Evolutionary conservation across 2,113 vertebrate genomes (phyloP).

Genomic region (Alligator mississippiensis): DNA sequence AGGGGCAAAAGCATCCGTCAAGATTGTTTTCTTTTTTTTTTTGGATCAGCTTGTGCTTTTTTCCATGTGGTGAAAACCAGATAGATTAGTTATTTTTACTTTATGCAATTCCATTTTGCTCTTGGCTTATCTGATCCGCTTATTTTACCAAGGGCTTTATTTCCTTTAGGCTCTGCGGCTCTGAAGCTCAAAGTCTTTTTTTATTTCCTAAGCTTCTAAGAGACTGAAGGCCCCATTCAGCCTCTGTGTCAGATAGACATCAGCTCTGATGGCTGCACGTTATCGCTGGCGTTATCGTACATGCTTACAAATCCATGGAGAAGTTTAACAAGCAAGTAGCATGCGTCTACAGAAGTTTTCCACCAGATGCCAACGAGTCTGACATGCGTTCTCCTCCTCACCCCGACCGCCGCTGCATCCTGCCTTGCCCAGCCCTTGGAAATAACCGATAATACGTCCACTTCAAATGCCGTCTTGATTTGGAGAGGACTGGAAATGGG

Average conservation of each 20-base stretch:
- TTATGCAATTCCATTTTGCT: conserved; percentile 44
- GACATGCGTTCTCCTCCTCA: not conserved
- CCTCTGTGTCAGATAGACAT: not conserved
- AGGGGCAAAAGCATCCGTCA: accelerated
- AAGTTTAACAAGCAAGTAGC: not conserved
- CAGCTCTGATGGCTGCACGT: not conserved
- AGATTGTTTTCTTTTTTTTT: not conserved
- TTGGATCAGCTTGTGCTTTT: not conserved
- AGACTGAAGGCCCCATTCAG: conserved; percentile 20
- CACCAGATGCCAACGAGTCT: not conserved
- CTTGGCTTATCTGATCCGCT: conserved; percentile 68
- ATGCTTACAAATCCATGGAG: conserved; percentile 48
- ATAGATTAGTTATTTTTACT: conserved; percentile 42
- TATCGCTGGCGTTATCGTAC: not conserved
- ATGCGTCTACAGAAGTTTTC: accelerated
- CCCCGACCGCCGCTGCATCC: not conserved
- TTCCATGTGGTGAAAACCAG: not conserved
- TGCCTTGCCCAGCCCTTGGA: not conserved
- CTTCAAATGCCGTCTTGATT: not conserved
- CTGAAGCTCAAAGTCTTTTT: conserved; percentile 24
- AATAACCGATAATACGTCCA: not conserved
- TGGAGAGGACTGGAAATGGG: not conserved
- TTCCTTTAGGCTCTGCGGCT: conserved; percentile 51
- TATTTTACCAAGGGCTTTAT: conserved; percentile 62
- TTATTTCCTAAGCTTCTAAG: not conserved